Evolutionary conservation across 2,113 vertebrate genomes (phyloP).

Genomic region (Glaucidium brasilianum): DNA sequence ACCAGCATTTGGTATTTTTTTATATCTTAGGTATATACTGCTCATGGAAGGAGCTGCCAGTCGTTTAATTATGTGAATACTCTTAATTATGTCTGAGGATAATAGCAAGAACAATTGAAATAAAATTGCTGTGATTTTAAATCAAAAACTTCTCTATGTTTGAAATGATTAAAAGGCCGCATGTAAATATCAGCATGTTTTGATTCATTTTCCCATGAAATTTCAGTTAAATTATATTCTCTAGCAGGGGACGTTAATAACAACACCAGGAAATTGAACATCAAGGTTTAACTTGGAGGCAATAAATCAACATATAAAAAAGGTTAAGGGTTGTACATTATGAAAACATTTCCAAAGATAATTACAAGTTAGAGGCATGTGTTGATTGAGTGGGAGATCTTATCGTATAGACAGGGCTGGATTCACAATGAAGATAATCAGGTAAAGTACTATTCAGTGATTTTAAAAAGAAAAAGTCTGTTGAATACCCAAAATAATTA

Average conservation of each 20-base stretch:
- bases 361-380: conserved; percentile 24
- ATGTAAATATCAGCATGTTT: conserved; percentile 5
- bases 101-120: conserved; percentile 40
- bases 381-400: conserved; percentile 49
- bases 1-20: not conserved
- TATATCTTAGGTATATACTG: not conserved
- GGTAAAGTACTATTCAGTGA: not conserved
- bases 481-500: not conserved
- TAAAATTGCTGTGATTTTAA: conserved; percentile 32
- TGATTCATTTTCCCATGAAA: conserved; percentile 34
- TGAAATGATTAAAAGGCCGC: not conserved
- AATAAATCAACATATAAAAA: conserved; percentile 47
- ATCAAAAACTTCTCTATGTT: not conserved
- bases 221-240: not conserved
- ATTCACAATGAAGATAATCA: conserved; percentile 17
- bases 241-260: conserved; percentile 15
- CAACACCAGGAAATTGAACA: conserved; percentile 29
- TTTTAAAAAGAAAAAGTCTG: not conserved
- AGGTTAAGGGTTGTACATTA: conserved; percentile 33
- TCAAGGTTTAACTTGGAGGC: conserved; percentile 7
- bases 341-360: conserved; percentile 39
- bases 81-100: conserved; percentile 17
- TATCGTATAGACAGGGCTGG: not conserved
- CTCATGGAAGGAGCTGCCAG: not conserved
- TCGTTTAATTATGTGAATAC: not conserved